Base-by-base conservation (phyloP, 2,888 invertebrate genomes). In the Ormyrus thymus region DNA sequence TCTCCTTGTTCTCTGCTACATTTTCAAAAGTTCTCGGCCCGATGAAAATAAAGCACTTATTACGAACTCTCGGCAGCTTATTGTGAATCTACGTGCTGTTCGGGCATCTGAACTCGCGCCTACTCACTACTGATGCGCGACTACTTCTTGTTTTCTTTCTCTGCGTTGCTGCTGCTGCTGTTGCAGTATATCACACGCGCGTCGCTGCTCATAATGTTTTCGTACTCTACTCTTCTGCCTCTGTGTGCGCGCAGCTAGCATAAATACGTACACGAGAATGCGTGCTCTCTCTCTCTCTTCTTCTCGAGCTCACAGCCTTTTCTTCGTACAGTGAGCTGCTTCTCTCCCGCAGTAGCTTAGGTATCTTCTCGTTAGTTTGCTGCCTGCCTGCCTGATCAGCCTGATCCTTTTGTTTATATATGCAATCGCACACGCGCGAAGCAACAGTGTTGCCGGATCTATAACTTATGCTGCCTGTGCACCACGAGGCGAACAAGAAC, bases 381-480 rank as follows among this genome's bases (percentile, higher is more conserved):
- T 29, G 29, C 29, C 29, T 29, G 29, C 29, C 29, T 29, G 4
- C 29, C 29, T 29, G 13, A 55, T 29, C 11, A 55, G 7, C 55
- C 55, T 55, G 13, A 55, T 29, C 29, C 29, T 29, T 29, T 29
- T 29, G 29, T 29, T 29, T 29, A 29, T 29, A 29, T 29, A 55
- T n/a, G 9, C 55, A 9, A 45, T 15, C 55, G 53, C 13, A 43
- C 53, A 72, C 53, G 53, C 71, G 53, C 53, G 62, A 13, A 48
- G 7, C 50, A n/a, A 53, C 71, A 53, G 62, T 10, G 71, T 70
- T 70, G 70, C 70, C 70, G 15, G 50, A 51, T 59, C 46, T 56
- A n/a, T 29, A 29, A 29, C 7, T 6, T 6, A 15, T 13, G 50
- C n/a, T 29, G 29, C 29, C 4, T 29, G 4, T 29, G 29, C 29